These are phyloP conservation scores for Oophaga sylvatica DNA, from an alignment of 2,797 vertebrate species.

Conservation along the genomic window DNA sequence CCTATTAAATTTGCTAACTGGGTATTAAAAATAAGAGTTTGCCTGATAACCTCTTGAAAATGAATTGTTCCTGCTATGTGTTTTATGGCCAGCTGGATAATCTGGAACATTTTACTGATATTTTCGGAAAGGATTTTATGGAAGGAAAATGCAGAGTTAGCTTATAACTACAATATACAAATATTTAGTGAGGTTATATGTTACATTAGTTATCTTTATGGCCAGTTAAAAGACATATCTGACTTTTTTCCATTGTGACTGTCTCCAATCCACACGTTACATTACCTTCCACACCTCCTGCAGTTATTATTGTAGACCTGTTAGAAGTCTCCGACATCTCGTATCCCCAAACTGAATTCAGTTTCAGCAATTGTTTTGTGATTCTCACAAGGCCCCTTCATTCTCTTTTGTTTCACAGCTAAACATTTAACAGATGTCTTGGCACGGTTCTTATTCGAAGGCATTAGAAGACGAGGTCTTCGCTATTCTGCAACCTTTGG, in stretches of 20 bases:
- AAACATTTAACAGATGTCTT: slow-evolving; percentile 58
- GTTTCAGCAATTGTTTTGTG: slow-evolving; percentile 24
- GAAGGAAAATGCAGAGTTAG: too few relatives aligned
- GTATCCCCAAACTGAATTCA: slow-evolving; percentile 16
- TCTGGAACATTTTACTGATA: not conserved
- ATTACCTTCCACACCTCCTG: not conserved
- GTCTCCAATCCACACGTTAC: not conserved
- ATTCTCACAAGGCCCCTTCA: slow-evolving; percentile 15
- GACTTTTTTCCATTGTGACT: not conserved
- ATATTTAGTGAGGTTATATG: not conserved
- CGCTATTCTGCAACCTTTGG: slow-evolving; percentile 46
- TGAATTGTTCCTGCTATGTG: too few relatives aligned
- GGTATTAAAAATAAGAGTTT: too few relatives aligned
- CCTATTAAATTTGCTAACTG: too few relatives aligned
- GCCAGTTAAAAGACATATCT: not conserved
- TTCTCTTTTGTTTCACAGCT: slow-evolving; percentile 46
- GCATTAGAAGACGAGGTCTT: slow-evolving; percentile 44
- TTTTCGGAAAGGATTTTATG: not conserved
- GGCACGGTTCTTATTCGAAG: slow-evolving; percentile 42
- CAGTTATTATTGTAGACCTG: not conserved
- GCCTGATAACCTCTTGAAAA: too few relatives aligned
- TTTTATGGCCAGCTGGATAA: slow-evolving; percentile 5
- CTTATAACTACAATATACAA: not conserved
- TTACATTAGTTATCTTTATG: not conserved
- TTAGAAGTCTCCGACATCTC: slow-evolving; percentile 13